phyloP scores from a whole-genome alignment of 1,140 invertebrate species.

The Bacillus rossius region DNA sequence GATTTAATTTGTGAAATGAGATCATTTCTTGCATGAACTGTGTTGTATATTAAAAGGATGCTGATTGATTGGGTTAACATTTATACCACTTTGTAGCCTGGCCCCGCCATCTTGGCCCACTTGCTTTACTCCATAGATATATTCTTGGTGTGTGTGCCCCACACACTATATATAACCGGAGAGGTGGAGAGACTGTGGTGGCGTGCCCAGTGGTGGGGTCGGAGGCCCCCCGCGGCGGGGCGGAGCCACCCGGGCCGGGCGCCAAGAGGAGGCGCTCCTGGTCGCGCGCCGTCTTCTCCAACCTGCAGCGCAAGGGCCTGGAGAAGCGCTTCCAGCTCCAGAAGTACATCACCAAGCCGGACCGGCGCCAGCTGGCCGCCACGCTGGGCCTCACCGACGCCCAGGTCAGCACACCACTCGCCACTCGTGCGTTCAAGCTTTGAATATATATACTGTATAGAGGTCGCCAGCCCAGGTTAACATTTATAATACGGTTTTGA shows the following conservation, averaged over 20 bases:
- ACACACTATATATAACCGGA: too few species aligned
- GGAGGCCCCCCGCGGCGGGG: neutral
- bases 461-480: neutral
- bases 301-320: slow-evolving; percentile 54
- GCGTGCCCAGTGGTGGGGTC: neutral
- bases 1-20: too few species aligned
- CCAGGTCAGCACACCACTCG: slow-evolving; percentile 46
- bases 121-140: too few species aligned
- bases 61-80: too few species aligned
- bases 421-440: neutral
- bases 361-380: slow-evolving; percentile 79
- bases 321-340: slow-evolving; percentile 89
- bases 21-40: too few species aligned
- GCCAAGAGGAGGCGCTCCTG: slow-evolving; percentile 79
- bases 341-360: slow-evolving; percentile 97
- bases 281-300: slow-evolving; percentile 83
- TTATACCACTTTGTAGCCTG: too few species aligned
- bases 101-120: too few species aligned
- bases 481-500: neutral
- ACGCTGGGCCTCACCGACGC: slow-evolving; percentile 60
- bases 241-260: neutral
- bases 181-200: too few species aligned
- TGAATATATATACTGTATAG: neutral
- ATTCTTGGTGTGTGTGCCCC: too few species aligned
- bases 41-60: too few species aligned